A percentile compares a stretch with the other conserved stretches of the same genome.
phyloP scores from a whole-genome alignment of 2,113 vertebrate genomes.

The Sisor rabdophorus region DNA sequence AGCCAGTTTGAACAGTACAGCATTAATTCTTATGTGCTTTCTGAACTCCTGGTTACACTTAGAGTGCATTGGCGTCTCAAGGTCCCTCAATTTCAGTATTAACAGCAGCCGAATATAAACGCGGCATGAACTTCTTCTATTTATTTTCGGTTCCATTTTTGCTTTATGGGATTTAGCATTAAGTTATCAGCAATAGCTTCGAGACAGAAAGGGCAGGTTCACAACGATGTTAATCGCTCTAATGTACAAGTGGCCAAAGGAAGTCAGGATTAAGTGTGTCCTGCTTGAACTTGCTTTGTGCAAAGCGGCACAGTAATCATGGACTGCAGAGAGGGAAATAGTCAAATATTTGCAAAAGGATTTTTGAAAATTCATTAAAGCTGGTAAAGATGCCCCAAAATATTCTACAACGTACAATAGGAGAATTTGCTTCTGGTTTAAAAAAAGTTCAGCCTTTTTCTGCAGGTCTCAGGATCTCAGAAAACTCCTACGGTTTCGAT shows the following conservation, averaged over 20 bases:
- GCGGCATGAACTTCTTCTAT: slow-evolving; percentile 23
- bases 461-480: too few relatives aligned
- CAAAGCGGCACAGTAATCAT: slow-evolving; percentile 35
- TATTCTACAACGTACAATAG: neutral
- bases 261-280: slow-evolving; percentile 48
- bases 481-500: neutral
- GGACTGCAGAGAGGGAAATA: slow-evolving; percentile 22
- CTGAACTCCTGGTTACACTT: slow-evolving; percentile 32
- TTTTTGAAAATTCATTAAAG: neutral
- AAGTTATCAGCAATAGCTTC: slow-evolving; percentile 29
- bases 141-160: neutral
- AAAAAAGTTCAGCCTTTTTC: too few relatives aligned
- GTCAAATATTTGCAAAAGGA: slow-evolving; percentile 39
- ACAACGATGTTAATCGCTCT: slow-evolving; percentile 48
- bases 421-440: too few relatives aligned
- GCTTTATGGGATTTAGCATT: slow-evolving; percentile 32
- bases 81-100: slow-evolving; percentile 24
- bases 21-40: slow-evolving; percentile 35
- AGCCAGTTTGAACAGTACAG: slow-evolving; percentile 12
- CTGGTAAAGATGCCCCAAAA: neutral
- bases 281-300: slow-evolving; percentile 36
- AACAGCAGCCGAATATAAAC: slow-evolving; percentile 1
- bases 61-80: slow-evolving; percentile 37
- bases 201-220: slow-evolving; percentile 32
- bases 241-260: slow-evolving; percentile 47